Conservation (phyloP, 2,888 invertebrate genomes). For the Andricus curvator region DNA sequence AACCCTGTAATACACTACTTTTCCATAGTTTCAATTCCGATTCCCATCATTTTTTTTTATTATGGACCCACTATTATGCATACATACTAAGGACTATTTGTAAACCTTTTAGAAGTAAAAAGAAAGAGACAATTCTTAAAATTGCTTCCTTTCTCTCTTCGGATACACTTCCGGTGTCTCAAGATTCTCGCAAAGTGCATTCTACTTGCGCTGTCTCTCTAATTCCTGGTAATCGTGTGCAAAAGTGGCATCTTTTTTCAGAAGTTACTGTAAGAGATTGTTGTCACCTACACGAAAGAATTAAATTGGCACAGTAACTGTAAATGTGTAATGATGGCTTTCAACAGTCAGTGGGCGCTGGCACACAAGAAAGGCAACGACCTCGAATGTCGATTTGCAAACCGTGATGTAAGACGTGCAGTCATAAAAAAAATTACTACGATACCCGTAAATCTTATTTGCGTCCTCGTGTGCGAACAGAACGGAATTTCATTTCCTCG, state of each 20-base stretch:
- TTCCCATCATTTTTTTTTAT: no score
- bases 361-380: constrained; percentile 68
- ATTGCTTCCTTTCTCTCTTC: background rate
- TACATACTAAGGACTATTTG: background rate
- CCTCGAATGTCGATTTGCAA: constrained; percentile 66
- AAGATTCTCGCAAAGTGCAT: background rate
- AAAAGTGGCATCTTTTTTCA: constrained; percentile 23
- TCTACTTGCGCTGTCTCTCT: background rate
- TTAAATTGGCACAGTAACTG: constrained; percentile 39
- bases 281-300: constrained; percentile 38
- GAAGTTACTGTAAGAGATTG: constrained; percentile 21
- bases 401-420: constrained; percentile 57
- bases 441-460: constrained; percentile 19
- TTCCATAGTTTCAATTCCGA: no score
- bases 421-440: constrained; percentile 34
- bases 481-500: constrained; percentile 12
- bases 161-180: constrained; percentile 14
- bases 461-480: background rate
- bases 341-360: constrained; percentile 61
- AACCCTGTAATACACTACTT: no score
- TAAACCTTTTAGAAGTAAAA: background rate
- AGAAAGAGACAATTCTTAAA: background rate
- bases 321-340: constrained; percentile 51
- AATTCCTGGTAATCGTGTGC: background rate
- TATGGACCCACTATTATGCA: background rate